A percentile compares a stretch with the other conserved stretches of the same genome.
These are phyloP conservation scores for Melipona quadrifasciata DNA, from an alignment of 1,140 invertebrate genomes.

Conservation along the genomic window DNA sequence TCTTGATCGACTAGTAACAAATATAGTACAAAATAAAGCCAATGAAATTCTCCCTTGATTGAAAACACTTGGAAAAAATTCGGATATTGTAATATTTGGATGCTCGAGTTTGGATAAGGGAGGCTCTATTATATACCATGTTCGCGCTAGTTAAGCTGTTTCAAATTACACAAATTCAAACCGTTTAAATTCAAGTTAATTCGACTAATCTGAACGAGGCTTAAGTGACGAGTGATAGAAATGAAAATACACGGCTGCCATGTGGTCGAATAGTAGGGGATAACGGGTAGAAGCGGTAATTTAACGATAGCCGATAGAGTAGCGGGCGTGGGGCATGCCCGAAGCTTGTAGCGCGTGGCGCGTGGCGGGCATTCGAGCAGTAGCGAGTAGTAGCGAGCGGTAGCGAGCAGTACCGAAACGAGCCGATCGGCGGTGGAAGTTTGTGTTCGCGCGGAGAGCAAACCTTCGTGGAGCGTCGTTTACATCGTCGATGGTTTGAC, in stretches of 20 bases:
- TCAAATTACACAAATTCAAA: neutral
- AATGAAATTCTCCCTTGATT: no score
- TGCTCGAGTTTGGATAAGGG: no score
- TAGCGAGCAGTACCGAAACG: constrained; percentile 35
- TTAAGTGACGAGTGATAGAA: neutral
- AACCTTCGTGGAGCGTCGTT: constrained; percentile 18
- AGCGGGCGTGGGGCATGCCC: constrained; percentile 31
- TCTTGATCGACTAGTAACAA: no score
- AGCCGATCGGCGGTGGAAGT: constrained; percentile 29
- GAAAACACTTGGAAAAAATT: no score
- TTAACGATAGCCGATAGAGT: constrained; percentile 14
- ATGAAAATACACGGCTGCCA: neutral
- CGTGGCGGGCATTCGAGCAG: constrained; percentile 53
- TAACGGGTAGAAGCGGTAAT: constrained; percentile 21
- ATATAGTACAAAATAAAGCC: no score
- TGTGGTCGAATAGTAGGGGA: neutral
- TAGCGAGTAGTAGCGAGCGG: constrained; percentile 19
- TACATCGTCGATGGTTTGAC: neutral
- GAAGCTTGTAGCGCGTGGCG: constrained; percentile 14
- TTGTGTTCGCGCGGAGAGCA: constrained; percentile 26
- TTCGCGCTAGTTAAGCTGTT: neutral
- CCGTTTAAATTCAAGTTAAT: neutral
- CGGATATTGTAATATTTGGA: no score
- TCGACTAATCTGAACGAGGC: neutral
- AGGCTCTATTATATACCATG: neutral